These are phyloP conservation scores for Metaphire vulgaris DNA, from an alignment of 1,140 invertebrate species.

Conservation along the genomic window DNA sequence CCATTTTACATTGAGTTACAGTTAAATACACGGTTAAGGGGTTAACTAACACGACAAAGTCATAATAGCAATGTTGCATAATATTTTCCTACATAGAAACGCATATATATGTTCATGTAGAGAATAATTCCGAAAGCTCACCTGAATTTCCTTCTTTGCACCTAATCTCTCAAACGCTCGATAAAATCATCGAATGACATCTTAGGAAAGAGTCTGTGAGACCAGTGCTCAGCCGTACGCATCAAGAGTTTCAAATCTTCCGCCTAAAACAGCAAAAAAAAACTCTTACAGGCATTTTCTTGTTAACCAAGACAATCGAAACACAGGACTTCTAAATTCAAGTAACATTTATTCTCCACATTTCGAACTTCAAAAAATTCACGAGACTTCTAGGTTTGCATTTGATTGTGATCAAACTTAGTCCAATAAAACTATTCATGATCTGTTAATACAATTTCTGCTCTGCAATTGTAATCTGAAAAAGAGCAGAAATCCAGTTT, in stretches of 20 bases:
- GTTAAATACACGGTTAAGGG: no score
- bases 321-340: neutral
- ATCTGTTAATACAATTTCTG: neutral
- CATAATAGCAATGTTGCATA: no score
- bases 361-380: neutral
- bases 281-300: neutral
- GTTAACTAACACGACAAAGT: no score
- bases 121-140: no score
- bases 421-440: neutral
- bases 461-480: no score
- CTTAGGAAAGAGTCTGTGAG: slow-evolving; percentile 79
- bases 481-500: no score
- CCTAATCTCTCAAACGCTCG: slow-evolving; percentile 74
- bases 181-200: slow-evolving; percentile 78
- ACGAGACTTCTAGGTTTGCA: neutral
- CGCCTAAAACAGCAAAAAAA: slow-evolving; percentile 47
- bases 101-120: no score
- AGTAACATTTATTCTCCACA: neutral
- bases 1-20: no score
- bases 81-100: no score
- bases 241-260: slow-evolving; percentile 73
- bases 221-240: slow-evolving; percentile 82
- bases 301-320: neutral
- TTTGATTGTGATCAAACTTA: neutral
- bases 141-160: slow-evolving; percentile 48